Base-by-base conservation (phyloP, 1,140 invertebrate species). In the Trachymyrmex cornetzi region DNA sequence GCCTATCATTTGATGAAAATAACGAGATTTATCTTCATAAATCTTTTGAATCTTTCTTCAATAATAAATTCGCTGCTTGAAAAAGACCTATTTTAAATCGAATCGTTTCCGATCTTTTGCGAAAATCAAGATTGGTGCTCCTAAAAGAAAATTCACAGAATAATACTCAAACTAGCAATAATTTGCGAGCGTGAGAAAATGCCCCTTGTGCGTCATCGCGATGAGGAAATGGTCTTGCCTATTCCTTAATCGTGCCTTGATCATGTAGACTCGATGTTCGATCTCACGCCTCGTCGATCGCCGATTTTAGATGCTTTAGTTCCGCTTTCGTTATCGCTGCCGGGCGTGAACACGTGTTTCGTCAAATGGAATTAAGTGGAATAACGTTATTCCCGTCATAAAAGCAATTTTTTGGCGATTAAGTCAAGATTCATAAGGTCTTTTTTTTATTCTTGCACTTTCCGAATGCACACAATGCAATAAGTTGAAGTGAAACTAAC, bases 221-320 rank as follows among this genome's bases (percentile, higher is more conserved):
- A 82, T 48, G 53, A 22, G 72, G 48, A 61, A 84, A 90, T 72
- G 34, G 5, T 87, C 55, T 57, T 57, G 77, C 55, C 71, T 72
- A 71, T 27, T 61, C 53, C 34, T 85, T 90, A 87, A 90, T 90
- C 88, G 85, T 67, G 67, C 44, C 50, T 24, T 57, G 88, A 90
- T 90, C 88, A 69, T 66, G 82, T 85, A 55, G 75, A 86, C 77
- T 84, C 77, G 85, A 90, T 85, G 88, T 85, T 89, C 79, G 89
- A 90, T 90, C 88, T 89, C 89, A 90, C 88, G 88, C 88, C 84
- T 87, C 85, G 79, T 64, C 85, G 89, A 89, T 89, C 79, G 66
- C 48, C 74, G 88, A 89, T 90, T 90, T 90, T 69, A 79, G 74
- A 64, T 67, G 48, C 71, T 59, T 89, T 74, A 69, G 64, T 77